Base-by-base conservation (phyloP, 2,113 vertebrate species). In the Dendrocopos noguchii region DNA sequence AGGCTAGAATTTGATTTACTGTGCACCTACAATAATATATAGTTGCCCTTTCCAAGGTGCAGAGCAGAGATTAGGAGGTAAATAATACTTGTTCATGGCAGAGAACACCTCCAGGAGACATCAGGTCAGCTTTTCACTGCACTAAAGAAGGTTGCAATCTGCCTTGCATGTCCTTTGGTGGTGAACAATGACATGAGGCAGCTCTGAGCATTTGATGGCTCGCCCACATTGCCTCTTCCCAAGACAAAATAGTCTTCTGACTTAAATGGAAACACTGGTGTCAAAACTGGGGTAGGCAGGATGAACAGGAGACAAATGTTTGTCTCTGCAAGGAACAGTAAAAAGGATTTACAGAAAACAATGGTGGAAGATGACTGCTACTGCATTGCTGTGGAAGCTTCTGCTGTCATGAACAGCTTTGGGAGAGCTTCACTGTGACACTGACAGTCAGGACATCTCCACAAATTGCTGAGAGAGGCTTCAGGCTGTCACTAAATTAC, bases 1-100 rank as follows among this genome's bases (percentile, higher is more conserved):
- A 93, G 59, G 73, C 91, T 91, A 34, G 27, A 52, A 70, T 81
- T 57, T 84, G 55, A 88, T 80, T 93, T 78, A 80, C 57, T 78
- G 53, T 14, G 75, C 64, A 47, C 60, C 68, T 57, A 13, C 55
- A n/a, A 74, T 67, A 59, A 67, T 19, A 16, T 1, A 6, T 4
- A 63, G 56, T 53, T 92, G 89, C 82, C 73, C 85, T 95, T 87
- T 31, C 33, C 80, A 87, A 90, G 87, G 82, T 85, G 87, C 87
- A 86, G 65, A 83, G 47, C 39, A 72, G 87, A 93, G 88, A 94
- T 83, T 75, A 94, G 83, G 27, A 73, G 53, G 57, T n/a, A 72
- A 91, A 78, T 83, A 24, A 50, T 34, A 64, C 27, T 79, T 13
- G n/a, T 31, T 75, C 16, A 2, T 33, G 70, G 77, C 88, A 79